Evolutionary conservation across 1,140 invertebrate species (phyloP), one percentile per base, ranked within the genome.

Genomic region (Procambarus virginalis): DNA sequence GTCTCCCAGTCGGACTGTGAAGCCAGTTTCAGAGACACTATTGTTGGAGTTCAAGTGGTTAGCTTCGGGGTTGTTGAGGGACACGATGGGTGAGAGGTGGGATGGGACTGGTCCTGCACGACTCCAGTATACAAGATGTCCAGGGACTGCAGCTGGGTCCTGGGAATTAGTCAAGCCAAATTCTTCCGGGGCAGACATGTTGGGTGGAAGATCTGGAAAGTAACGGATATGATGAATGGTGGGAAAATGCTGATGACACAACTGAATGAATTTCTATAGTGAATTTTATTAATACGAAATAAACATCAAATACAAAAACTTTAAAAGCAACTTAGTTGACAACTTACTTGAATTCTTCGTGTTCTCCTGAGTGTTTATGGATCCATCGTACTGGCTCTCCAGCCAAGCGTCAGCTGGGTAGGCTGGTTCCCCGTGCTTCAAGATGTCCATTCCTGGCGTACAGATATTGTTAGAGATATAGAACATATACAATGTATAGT

Each of bases 381-480:
- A 46, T n/a, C 46, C 45, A 0, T 46, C 76, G 82, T 93, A 93
- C 86, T 93, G 93, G 17, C 87, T 68, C 22, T 92, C 90, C 49
- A 79, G 22, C 93, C 94, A 94, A 10, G 93, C 92, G 58, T 93
- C 92, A 8, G 90, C 90, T 9, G 95, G 95, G 92, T 95, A 95
- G 2, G 95, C 95, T 2, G 94, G 94, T 91, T 95, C 95, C 2
- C 94, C 94, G 91, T 95, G 95, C 91, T 95, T 95, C 12, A 94
- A 93, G 14, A 95, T 94, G 92, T 95, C 95, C 77, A 95, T 88
- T 88, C 94, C 94, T 94, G 91, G 46, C 79, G 49, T 76, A 49
- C 73, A 46, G 60, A 68, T 10, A 78, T 12, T 34, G 34, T 34
- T 34, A 55, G 12, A 34, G 34, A 34, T 34, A 34, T 34, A 34